phyloP scores from a whole-genome alignment of 1,140 invertebrate genomes.

The Drosophila truncata region DNA sequence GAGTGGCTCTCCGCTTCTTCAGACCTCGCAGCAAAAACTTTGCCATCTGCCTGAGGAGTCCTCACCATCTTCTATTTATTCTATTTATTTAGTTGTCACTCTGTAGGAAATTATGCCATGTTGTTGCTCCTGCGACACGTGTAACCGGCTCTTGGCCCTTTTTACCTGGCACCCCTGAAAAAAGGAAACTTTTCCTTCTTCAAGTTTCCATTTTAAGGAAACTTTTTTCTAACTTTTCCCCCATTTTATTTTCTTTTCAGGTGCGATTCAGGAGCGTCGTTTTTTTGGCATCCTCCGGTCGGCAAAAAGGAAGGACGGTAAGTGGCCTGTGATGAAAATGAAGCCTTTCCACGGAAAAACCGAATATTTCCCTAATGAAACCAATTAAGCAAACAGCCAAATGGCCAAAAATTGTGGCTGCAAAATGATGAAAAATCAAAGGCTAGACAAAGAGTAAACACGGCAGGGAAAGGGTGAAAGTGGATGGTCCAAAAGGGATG shows the following conservation, averaged over 20 bases:
- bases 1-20: constrained; percentile 50
- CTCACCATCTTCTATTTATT: constrained; percentile 63
- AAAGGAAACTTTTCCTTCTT: constrained; percentile 47
- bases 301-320: constrained; percentile 68
- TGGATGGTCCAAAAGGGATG: background rate
- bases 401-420: constrained; percentile 53
- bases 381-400: constrained; percentile 73
- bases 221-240: constrained; percentile 42
- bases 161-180: constrained; percentile 17
- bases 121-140: constrained; percentile 64
- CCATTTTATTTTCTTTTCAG: constrained; percentile 42
- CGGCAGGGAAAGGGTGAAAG: constrained; percentile 14
- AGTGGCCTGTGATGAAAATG: constrained; percentile 31
- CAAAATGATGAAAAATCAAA: constrained; percentile 72
- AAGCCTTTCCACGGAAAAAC: constrained; percentile 17
- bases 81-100: constrained; percentile 81
- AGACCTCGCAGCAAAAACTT: constrained; percentile 30
- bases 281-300: constrained; percentile 74
- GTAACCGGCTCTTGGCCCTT: constrained; percentile 47
- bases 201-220: constrained; percentile 56
- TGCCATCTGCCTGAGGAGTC: constrained; percentile 13
- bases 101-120: constrained; percentile 73
- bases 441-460: constrained; percentile 79
- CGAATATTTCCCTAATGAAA: constrained; percentile 68
- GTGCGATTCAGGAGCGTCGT: constrained; percentile 56